Evolutionary conservation across 1,140 invertebrate species (phyloP).

Genomic region (Aphis craccivora): DNA sequence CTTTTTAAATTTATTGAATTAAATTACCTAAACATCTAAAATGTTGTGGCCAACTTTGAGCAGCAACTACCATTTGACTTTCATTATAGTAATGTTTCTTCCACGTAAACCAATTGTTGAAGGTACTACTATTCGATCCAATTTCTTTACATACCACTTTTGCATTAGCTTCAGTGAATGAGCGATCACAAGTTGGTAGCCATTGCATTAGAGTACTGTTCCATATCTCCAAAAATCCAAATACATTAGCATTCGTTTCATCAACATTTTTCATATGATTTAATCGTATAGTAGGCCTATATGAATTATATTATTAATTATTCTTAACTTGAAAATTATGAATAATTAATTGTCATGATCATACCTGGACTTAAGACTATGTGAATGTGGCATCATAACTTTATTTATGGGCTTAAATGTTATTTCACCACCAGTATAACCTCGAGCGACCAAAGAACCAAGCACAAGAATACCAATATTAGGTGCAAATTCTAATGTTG

Average conservation of each 20-base stretch:
- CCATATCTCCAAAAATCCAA: constrained; percentile 91
- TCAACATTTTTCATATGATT: constrained; percentile 77
- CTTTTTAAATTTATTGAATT: not conserved
- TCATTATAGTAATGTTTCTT: constrained; percentile 57
- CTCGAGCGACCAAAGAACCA: constrained; percentile 84
- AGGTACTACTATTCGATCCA: constrained; percentile 80
- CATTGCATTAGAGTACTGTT: constrained; percentile 94
- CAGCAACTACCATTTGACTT: constrained; percentile 68
- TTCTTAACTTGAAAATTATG: constrained; percentile 77
- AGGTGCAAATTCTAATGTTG: constrained; percentile 91
- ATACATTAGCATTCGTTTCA: constrained; percentile 88
- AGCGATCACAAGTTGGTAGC: constrained; percentile 94
- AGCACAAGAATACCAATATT: constrained; percentile 97
- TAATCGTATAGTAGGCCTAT: constrained; percentile 85
- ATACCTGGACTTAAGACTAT: constrained; percentile 98
- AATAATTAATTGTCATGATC: constrained; percentile 86
- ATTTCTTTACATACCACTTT: constrained; percentile 94
- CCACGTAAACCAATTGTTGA: constrained; percentile 52
- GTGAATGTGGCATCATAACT: constrained; percentile 64
- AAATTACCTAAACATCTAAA: constrained; percentile 74
- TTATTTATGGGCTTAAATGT: constrained; percentile 75
- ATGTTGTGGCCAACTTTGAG: constrained; percentile 96
- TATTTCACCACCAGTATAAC: constrained; percentile 80
- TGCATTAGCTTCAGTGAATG: constrained; percentile 94
- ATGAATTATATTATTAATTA: constrained; percentile 82